Evolutionary conservation across 2,113 vertebrate species (phyloP).

Genomic region (Cygnus buccinator): DNA sequence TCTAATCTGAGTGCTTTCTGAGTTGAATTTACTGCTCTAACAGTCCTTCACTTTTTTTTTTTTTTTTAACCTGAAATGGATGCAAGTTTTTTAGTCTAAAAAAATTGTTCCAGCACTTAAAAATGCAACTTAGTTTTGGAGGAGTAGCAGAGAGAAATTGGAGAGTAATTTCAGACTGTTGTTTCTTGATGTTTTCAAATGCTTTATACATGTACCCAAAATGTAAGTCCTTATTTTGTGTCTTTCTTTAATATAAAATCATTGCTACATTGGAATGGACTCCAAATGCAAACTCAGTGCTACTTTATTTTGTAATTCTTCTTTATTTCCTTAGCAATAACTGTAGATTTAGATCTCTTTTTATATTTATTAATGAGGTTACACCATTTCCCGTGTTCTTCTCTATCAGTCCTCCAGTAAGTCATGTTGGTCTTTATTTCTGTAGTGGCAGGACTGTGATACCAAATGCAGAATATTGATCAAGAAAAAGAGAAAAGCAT

Average conservation of each 20-base stretch:
- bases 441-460: background rate
- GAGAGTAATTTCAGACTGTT: background rate
- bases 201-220: background rate
- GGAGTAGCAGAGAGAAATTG: background rate
- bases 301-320: background rate
- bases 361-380: background rate
- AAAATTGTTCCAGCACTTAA: background rate
- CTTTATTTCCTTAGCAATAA: background rate
- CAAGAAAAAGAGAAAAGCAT: fast-evolving
- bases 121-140: background rate
- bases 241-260: background rate
- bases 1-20: background rate
- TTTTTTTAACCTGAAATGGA: background rate
- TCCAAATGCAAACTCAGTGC: background rate
- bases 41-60: background rate
- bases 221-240: background rate
- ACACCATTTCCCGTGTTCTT: background rate
- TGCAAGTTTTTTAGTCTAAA: background rate
- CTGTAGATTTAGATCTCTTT: background rate
- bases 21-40: background rate
- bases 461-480: background rate
- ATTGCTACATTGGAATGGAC: background rate
- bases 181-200: background rate
- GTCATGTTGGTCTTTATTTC: background rate
- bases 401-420: background rate